Conservation (phyloP, 2,888 invertebrate genomes). For the Monopis laevigella region DNA sequence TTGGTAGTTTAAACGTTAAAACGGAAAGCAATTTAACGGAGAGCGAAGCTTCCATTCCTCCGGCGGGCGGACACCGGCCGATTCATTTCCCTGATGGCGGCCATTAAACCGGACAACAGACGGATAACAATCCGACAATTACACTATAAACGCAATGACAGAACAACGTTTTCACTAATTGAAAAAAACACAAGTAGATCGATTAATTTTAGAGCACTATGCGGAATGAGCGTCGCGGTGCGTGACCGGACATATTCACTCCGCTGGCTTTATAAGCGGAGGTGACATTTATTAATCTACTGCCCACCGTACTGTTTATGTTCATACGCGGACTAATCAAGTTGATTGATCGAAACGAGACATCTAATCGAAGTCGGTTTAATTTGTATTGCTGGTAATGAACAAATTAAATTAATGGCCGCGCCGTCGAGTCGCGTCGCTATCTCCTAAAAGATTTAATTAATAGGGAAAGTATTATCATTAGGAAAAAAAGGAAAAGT, state of each 20-base stretch:
- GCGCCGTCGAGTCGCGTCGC: too few species aligned
- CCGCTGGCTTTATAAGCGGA: constrained; percentile 53
- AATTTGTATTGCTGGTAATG: too few species aligned
- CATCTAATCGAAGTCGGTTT: too few species aligned
- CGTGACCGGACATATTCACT: constrained; percentile 55
- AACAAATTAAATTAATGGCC: too few species aligned
- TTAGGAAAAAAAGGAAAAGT: constrained; percentile 12
- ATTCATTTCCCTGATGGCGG: constrained; percentile 62
- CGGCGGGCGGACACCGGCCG: constrained; percentile 36
- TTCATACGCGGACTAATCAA: too few species aligned
- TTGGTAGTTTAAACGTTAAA: constrained; percentile 34
- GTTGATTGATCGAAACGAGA: too few species aligned
- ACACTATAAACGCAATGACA: constrained; percentile 61
- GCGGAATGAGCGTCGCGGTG: constrained; percentile 55
- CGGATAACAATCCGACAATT: constrained; percentile 62
- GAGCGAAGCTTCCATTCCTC: constrained; percentile 42
- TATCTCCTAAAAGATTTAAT: too few species aligned
- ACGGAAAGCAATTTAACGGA: constrained; percentile 48
- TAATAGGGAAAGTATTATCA: constrained; percentile 8
- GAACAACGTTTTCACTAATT: constrained; percentile 63
- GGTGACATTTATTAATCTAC: constrained; percentile 56
- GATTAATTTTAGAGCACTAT: constrained; percentile 59
- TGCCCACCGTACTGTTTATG: constrained; percentile 28
- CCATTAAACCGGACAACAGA: constrained; percentile 62
- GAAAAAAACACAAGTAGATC: constrained; percentile 54